Evolutionary conservation across 1,140 invertebrate genomes (phyloP).

Genomic region (Bombus confusus): DNA sequence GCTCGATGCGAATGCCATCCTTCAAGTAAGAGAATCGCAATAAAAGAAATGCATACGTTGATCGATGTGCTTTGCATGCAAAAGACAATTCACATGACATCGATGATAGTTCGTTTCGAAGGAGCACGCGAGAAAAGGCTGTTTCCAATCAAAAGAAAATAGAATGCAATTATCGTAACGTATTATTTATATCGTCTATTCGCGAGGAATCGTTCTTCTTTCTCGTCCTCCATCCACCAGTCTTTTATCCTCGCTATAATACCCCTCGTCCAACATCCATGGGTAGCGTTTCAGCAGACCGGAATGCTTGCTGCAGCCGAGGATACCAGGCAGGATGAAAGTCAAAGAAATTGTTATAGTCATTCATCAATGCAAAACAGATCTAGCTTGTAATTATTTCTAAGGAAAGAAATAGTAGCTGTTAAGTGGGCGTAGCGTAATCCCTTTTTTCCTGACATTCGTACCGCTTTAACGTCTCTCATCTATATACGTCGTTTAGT

Average conservation of each 20-base stretch:
- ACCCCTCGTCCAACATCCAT: conserved; percentile 24
- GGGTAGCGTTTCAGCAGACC: conserved; percentile 31
- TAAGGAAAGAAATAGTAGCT: conserved; percentile 61
- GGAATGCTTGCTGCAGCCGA: conserved; percentile 28
- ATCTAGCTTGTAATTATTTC: conserved; percentile 73
- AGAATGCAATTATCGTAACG: not conserved
- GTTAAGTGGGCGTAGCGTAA: conserved; percentile 39
- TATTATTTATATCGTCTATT: conserved; percentile 26
- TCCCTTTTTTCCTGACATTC: conserved; percentile 17
- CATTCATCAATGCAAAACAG: conserved; percentile 77
- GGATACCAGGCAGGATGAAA: conserved; percentile 44
- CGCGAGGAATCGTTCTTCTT: not conserved
- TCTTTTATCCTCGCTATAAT: not conserved
- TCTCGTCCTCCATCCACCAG: conserved; percentile 21
- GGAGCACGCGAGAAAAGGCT: conserved; percentile 14
- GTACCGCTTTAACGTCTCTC: conserved; percentile 18
- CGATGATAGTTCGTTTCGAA: conserved; percentile 20
- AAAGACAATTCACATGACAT: conserved; percentile 43
- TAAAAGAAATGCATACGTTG: conserved; percentile 54
- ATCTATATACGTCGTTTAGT: not conserved
- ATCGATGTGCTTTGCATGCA: conserved; percentile 43
- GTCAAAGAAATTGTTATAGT: conserved; percentile 72
- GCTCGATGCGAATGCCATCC: conserved; percentile 51
- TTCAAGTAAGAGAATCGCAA: conserved; percentile 54
- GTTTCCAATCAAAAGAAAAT: conserved; percentile 41